Conservation (phyloP, 2,113 vertebrate species). For the Thamnaconus septentrionalis region DNA sequence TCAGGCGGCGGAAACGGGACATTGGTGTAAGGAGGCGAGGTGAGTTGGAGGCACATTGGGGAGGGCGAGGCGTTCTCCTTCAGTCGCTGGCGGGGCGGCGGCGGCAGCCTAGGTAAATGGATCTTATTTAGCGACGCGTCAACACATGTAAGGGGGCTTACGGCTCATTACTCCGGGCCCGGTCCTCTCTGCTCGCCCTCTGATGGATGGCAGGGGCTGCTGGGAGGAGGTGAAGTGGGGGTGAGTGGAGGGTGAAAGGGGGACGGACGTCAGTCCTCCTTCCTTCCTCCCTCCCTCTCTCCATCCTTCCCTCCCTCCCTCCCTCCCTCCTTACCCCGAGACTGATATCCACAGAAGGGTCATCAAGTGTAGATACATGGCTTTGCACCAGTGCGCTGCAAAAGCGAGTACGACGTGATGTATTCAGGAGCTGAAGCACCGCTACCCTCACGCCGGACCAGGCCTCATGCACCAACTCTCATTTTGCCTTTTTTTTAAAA, state of each 20-base stretch:
- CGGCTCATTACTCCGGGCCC: constrained; percentile 76
- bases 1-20: too few relatives aligned
- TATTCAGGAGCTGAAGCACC: too few relatives aligned
- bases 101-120: constrained; percentile 76
- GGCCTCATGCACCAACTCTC: too few relatives aligned
- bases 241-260: background rate
- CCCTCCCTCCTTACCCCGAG: background rate
- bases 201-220: constrained; percentile 73
- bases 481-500: too few relatives aligned
- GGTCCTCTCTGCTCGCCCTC: constrained; percentile 63
- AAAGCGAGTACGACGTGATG: too few relatives aligned
- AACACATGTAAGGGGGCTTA: constrained; percentile 79
- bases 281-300: background rate
- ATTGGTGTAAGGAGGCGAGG: too few relatives aligned
- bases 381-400: too few relatives aligned
- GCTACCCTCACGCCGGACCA: too few relatives aligned
- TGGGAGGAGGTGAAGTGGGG: too few relatives aligned
- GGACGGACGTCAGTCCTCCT: constrained; percentile 35
- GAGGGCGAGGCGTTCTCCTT: constrained; percentile 37
- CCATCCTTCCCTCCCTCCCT: constrained; percentile 1
- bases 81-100: constrained; percentile 34
- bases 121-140: constrained; percentile 81
- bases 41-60: constrained; percentile 16
- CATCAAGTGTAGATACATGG: too few relatives aligned
- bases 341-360: too few relatives aligned